Evolutionary conservation across 2,888 invertebrate species (phyloP), one percentile per base, ranked within the genome.

Genomic region (Cryptops parisi): DNA sequence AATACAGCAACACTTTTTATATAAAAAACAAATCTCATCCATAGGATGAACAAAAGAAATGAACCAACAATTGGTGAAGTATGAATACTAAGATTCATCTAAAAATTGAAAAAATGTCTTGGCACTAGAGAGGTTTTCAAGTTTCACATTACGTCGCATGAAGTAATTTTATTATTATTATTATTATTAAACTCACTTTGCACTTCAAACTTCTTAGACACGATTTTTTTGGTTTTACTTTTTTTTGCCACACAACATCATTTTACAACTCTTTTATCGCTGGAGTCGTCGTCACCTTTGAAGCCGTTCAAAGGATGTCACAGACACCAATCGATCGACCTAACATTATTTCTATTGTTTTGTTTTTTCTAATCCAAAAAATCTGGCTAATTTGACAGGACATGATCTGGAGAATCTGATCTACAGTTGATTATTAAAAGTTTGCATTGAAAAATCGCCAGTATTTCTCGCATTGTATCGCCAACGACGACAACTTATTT

Each of bases 41-140:
- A 47, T 25, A 47, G 47, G 47, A 47, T 47, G 47, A 21, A 47
- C n/a, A n/a, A n/a, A n/a, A 47, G 26, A 21, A 33, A 33, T 33
- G 33, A 33, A 33, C 33, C 6, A 33, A 33, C 33, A 33, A 33
- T 33, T n/a, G n/a, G 33, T 33, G 33, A 33, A 33, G 15, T 33
- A 33, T 33, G 33, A 33, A 33, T 33, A 15, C 33, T 33, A 33
- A 33, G 33, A 33, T 33, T 33, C 33, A 33, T 33, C 33, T 33
- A 33, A 33, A 33, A 33, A 33, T 9, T 9, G 15, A 33, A 9
- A 33, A 33, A 33, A 33, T 9, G 15, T 33, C 33, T 33, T 33
- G 33, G 33, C 33, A 33, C 33, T 33, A 33, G 33, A 6, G 15
- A 33, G 15, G 33, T 9, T 6, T 33, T 15, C 33, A n/a, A n/a